Base-by-base conservation (phyloP, 2,113 vertebrate genomes). In the Shinisaurus crocodilurus region DNA sequence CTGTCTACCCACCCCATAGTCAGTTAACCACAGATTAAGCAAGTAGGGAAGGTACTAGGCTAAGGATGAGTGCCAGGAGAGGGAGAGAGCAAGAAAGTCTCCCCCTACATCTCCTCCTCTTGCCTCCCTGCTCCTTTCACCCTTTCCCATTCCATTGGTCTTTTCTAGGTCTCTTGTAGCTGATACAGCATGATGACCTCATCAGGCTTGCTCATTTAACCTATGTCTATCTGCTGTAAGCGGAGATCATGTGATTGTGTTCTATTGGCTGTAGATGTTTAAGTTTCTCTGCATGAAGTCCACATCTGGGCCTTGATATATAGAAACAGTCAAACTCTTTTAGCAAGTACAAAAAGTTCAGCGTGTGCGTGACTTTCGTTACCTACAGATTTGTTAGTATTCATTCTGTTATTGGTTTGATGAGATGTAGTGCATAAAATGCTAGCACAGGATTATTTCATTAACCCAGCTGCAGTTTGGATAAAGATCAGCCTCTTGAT, bases 341-440 rank as follows among this genome's bases (percentile, higher is more conserved):
- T 90, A 86, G 75, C 45, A 80, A 80, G 65, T 57, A 65, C 75
- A 80, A 86, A 57, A 79, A 57, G 34, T 90, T 79, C 82, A 85
- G 45, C 67, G 34, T 70, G 83, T 80, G 74, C 20, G 57, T 84
- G 57, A 77, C 43, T 45, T 79, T 86, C 37, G 77, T 90, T 70
- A 29, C 63, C 84, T 82, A 57, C 63, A 80, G 65, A 57, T 57
- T 69, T 34, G 60, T 43, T 57, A 23, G 25, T 65, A 9, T 80
- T 94, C 93, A 74, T 93, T 75, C 37, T 91, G 57, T 74, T 90
- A 50, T 91, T 91, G 69, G 23, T 81, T 88, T 69, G 54, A 87
- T 87, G 93, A 94, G 89, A 76, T 10, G 1, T 70, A 34, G 82
- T 2, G 5, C 92, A 45, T 74, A 79, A 92, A 92, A 54, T 89